These are phyloP conservation scores for Nyleta sp. DNA, from an alignment of 2,888 invertebrate species.

Conservation along the genomic window DNA sequence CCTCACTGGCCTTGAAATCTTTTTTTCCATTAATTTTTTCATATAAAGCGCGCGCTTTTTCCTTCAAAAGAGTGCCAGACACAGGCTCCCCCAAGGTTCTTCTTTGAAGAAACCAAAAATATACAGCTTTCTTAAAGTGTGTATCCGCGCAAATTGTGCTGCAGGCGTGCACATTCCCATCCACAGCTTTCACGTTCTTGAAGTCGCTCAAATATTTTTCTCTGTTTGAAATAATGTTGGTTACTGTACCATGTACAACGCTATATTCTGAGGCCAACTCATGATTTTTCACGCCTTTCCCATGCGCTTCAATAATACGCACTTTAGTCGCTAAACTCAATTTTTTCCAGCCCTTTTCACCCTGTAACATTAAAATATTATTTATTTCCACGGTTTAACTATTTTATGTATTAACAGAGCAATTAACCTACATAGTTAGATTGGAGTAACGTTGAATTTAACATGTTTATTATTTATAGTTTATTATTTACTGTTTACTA, in stretches of 20 bases:
- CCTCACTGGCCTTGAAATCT: not conserved
- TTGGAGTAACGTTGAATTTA: too few relatives aligned
- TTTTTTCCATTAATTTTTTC: not conserved
- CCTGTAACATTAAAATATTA: not conserved
- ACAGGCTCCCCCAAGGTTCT: not conserved
- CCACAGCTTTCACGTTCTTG: not conserved
- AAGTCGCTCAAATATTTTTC: constrained; percentile 1
- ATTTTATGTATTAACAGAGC: too few relatives aligned
- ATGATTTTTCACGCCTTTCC: constrained; percentile 18
- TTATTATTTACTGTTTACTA: too few relatives aligned
- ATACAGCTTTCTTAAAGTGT: not conserved
- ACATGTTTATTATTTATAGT: too few relatives aligned
- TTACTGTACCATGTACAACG: not conserved
- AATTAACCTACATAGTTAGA: too few relatives aligned
- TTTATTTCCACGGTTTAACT: not conserved
- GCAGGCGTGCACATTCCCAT: not conserved
- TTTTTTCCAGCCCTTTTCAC: not conserved
- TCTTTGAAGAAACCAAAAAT: constrained; percentile 3
- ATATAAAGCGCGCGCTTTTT: constrained; percentile 2
- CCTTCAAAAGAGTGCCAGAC: not conserved
- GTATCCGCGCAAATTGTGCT: not conserved
- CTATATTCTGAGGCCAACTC: not conserved
- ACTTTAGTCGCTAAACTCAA: not conserved
- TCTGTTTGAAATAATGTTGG: constrained; percentile 4
- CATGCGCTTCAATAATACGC: constrained; percentile 2